A percentile compares a stretch with the other conserved stretches of the same genome.
phyloP scores from a whole-genome alignment of 2,797 vertebrate genomes.

The Gadopsis marmoratus region DNA sequence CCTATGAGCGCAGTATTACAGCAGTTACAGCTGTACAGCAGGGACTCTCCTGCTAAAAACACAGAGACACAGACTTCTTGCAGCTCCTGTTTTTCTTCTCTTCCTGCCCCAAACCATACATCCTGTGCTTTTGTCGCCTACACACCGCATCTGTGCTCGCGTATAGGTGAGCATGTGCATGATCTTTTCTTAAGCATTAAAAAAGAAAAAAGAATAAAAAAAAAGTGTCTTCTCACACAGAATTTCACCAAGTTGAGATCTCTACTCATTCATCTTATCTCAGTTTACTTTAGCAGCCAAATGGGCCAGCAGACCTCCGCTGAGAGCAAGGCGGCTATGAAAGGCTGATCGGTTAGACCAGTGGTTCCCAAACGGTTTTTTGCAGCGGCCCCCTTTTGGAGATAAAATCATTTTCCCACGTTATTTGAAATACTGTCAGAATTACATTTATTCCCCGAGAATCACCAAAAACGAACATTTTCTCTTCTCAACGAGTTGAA shows the following conservation, averaged over 20 bases:
- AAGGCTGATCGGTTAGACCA: slow-evolving; percentile 42
- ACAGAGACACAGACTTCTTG: slow-evolving; percentile 36
- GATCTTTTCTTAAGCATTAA: slow-evolving; percentile 40
- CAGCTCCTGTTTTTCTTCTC: slow-evolving; percentile 70
- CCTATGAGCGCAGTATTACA: slow-evolving; percentile 22
- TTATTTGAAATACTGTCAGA: too few species aligned
- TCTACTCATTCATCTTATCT: slow-evolving; percentile 46
- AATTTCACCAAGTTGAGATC: slow-evolving; percentile 31
- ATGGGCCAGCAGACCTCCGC: slow-evolving; percentile 45
- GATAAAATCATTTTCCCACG: too few species aligned
- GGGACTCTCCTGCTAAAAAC: slow-evolving; percentile 41
- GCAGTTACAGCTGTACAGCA: slow-evolving; percentile 50
- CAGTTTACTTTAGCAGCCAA: slow-evolving; percentile 26
- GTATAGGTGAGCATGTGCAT: slow-evolving; percentile 55
- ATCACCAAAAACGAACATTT: too few species aligned
- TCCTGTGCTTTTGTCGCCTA: slow-evolving; percentile 81
- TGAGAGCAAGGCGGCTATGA: slow-evolving; percentile 33
- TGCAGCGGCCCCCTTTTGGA: too few species aligned
- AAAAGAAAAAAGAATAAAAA: not conserved
- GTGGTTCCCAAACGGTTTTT: too few species aligned
- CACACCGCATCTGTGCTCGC: slow-evolving; percentile 71
- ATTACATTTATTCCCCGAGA: too few species aligned
- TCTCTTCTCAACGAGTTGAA: too few species aligned
- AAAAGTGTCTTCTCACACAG: slow-evolving; percentile 17
- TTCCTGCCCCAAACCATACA: slow-evolving; percentile 83